Base-by-base conservation (phyloP, 1,140 invertebrate genomes). In the Cotesia vestalis region DNA sequence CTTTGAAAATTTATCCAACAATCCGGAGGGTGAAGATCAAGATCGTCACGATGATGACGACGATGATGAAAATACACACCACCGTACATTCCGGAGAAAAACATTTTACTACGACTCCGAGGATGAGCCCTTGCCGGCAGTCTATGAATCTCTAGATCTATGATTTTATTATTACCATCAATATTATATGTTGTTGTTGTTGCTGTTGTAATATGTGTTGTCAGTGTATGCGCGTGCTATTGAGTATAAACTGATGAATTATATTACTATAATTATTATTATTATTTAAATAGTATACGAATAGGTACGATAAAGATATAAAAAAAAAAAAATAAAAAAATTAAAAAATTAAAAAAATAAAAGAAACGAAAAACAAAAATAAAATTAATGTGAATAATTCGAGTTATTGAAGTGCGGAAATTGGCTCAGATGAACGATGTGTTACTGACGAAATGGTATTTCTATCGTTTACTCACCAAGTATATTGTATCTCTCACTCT, bases 31-130 rank as follows among this genome's bases (percentile, higher is more conserved):
- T 60, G 55, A 61, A 17, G 55, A 61, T 17, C n/a, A 61, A 17
- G 38, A 61, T 11, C 27, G 60, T 92, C n/a, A 92, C 93, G 66
- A 67, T 4, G 66, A 67, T 34, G 66, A 67, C 8, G 51, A 52
- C 12, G 17, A 64, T 64, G 62, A 35, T 55, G 20, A 51, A 92
- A 91, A 76, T 91, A 92, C 80, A 91, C 92, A 4, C 91, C 92
- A 2, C 88, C 91, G 69, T 87, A 91, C 77, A 81, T 93, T 11
- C 90, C 91, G 76, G 80, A 87, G 52, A 88, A 89, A 63, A 80
- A 89, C 62, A 83, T 72, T 73, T 46, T 75, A 68, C 46, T 84
- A 85, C 3, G 68, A 75, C 76, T 63, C 78, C 77, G 36, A 84
- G 57, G 75, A 77, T 34, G 69, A 72, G 53, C 82, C 81, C 1